These are phyloP conservation scores for Falco berigora DNA, from an alignment of 2,797 vertebrate species.

Conservation along the genomic window DNA sequence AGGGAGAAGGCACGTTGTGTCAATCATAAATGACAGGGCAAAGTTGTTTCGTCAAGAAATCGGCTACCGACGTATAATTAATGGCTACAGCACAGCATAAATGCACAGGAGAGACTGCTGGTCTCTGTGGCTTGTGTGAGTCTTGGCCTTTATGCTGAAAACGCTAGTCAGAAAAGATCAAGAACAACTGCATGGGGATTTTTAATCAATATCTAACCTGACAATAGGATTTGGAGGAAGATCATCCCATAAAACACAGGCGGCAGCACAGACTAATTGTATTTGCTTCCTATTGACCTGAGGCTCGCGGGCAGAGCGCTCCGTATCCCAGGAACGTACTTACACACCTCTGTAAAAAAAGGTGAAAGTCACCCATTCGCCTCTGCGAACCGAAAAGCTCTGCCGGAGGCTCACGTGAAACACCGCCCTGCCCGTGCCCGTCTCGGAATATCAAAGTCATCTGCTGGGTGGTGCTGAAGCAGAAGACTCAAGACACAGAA, in stretches of 20 bases:
- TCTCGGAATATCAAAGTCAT: neutral
- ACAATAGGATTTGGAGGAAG: neutral
- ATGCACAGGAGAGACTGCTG: neutral
- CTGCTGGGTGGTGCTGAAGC: neutral
- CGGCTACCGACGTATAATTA: neutral
- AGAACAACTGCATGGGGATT: neutral
- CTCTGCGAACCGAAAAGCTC: neutral
- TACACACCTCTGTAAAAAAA: neutral
- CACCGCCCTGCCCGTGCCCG: neutral
- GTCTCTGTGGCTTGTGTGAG: neutral
- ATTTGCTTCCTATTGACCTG: neutral
- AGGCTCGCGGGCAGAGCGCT: neutral
- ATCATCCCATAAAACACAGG: neutral
- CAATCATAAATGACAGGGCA: neutral
- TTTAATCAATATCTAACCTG: neutral
- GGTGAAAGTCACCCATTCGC: neutral
- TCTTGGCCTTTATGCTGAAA: neutral
- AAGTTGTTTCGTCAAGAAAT: neutral
- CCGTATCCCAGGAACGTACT: neutral
- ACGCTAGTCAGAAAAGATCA: neutral
- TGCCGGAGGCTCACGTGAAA: neutral
- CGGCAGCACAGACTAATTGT: neutral
- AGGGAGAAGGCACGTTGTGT: neutral
- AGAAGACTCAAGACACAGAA: neutral
- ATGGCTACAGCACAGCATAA: rapidly evolving